Base-by-base conservation (phyloP, 2,888 invertebrate genomes). In the Tenthredo mesomela region DNA sequence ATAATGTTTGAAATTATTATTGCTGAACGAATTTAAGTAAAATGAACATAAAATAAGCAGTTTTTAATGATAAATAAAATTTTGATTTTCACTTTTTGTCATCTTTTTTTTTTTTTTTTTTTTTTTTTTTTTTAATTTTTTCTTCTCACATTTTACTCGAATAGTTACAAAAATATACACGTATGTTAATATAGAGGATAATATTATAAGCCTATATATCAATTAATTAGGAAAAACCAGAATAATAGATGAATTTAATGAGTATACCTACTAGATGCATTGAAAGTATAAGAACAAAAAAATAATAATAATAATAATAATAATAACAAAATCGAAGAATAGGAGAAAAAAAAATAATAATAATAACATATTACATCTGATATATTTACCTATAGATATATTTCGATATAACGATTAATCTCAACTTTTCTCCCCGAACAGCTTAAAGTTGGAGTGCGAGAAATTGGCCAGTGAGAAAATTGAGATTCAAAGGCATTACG, bases 381-480 rank as follows among this genome's bases (percentile, higher is more conserved):
- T 21, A n/a, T 25, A 43, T 25, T 2, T 29, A 33, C 15, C 33
- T 29, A 67, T 33, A 1, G 1, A 29, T 6, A 40, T 73, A 47
- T 73, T 73, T 40, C 73, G 73, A 47, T 37, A 65, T 37, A 80
- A 80, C 43, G 80, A 80, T 80, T 82, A 82, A 82, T 82, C n/a
- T 58, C 65, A 67, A 40, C 25, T 70, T 82, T 82, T 82, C 50
- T 50, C 50, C 82, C 85, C 84, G 80, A 85, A 89, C 95, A 95
- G 95, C 94, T 95, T 97, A 94, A 97, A 97, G 95, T 95, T 97
- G 95, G 97, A 97, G 95, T 96, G 97, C 94, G 97, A 97, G 94
- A 97, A 97, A 94, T 94, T 97, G 94, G 97, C 96, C 93, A 96
- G 96, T 94, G 97, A 97, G 95, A 97, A 97, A 95, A 97, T 97